Percentiles rank a stretch among this genome's conserved stretches.
phyloP scores from a whole-genome alignment of 1,140 invertebrate species.

The Pseudachorutes palmiensis region DNA sequence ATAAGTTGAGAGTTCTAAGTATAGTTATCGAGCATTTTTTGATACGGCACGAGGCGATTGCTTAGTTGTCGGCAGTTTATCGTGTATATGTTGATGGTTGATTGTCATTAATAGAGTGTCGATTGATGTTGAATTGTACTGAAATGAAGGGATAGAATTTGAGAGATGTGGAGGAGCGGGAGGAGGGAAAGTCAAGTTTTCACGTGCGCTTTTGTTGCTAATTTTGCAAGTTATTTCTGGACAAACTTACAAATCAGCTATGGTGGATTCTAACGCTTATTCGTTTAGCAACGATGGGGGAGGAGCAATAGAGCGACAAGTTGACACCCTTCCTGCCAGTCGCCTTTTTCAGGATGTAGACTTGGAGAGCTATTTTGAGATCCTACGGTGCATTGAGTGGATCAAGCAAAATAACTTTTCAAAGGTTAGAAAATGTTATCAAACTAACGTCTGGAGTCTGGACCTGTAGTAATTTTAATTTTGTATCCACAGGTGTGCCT shows the following conservation, averaged over 20 bases:
- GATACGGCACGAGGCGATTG: too few relatives aligned
- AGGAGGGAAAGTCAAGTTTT: too few relatives aligned
- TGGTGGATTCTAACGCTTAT: neutral
- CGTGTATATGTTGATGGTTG: too few relatives aligned
- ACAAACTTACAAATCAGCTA: neutral
- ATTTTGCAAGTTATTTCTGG: neutral
- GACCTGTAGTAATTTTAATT: neutral
- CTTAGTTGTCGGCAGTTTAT: too few relatives aligned
- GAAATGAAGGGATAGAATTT: too few relatives aligned
- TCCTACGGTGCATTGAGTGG: conserved; percentile 55
- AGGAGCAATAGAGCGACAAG: neutral
- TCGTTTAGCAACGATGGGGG: conserved; percentile 8
- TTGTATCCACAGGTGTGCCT: conserved; percentile 60
- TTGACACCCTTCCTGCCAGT: neutral
- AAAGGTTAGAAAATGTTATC: conserved; percentile 44
- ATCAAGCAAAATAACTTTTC: conserved; percentile 54
- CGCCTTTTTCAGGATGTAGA: neutral
- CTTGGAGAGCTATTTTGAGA: conserved; percentile 43
- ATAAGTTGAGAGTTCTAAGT: too few relatives aligned
- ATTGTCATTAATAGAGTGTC: too few relatives aligned
- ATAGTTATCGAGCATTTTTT: too few relatives aligned
- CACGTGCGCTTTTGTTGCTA: neutral
- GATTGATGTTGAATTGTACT: too few relatives aligned
- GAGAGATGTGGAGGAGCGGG: too few relatives aligned
- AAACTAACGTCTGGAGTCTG: neutral